A percentile compares a stretch with the other conserved stretches of the same genome.
Conservation (phyloP, 92 coral and sea anemone genomes). For the Siderastrea radians region DNA sequence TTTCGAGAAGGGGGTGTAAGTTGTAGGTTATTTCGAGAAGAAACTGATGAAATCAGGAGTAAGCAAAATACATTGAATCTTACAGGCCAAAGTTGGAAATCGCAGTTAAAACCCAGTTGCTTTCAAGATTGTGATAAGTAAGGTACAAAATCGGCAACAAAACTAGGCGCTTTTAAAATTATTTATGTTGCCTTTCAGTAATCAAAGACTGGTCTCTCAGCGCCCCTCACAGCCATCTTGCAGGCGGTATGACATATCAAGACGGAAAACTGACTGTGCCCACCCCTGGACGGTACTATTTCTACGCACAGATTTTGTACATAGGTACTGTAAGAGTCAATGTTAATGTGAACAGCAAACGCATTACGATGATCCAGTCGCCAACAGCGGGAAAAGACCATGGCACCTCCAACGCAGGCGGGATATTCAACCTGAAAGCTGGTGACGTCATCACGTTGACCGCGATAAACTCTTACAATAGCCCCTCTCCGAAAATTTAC, state of each 20-base stretch:
- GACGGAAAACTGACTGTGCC: conserved; percentile 3
- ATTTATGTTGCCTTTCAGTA: not conserved
- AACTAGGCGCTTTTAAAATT: too few species aligned
- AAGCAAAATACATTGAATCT: too few species aligned
- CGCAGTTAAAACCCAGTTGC: too few species aligned
- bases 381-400: not conserved
- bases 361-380: not conserved
- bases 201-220: not conserved
- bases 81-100: too few species aligned
- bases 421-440: not conserved
- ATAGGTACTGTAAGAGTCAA: not conserved
- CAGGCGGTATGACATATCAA: not conserved
- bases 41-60: too few species aligned
- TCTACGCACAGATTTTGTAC: not conserved
- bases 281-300: not conserved
- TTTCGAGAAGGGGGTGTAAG: too few species aligned
- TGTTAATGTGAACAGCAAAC: not conserved
- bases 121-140: too few species aligned
- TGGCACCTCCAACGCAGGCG: not conserved
- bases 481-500: not conserved
- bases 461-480: not conserved
- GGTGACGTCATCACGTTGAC: conserved; percentile 9
- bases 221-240: not conserved
- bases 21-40: too few species aligned
- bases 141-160: too few species aligned